A percentile compares a stretch with the other conserved stretches of the same genome.
phyloP scores from a whole-genome alignment of 2,888 invertebrate genomes.

The Nomada flava region DNA sequence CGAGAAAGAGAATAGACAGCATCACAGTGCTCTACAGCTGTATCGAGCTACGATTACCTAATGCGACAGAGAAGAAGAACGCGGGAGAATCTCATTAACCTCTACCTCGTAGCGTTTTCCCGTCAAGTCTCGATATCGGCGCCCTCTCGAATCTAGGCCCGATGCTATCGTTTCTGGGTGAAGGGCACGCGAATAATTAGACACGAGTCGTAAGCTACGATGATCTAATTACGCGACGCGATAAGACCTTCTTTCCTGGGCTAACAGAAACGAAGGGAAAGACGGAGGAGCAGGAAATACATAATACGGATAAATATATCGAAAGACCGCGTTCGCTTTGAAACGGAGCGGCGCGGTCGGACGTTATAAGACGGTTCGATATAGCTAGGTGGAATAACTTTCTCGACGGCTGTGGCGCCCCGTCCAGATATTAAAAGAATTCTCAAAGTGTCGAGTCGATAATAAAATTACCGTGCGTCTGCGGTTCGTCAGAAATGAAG shows the following conservation, averaged over 20 bases:
- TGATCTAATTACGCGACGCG: conserved; percentile 12
- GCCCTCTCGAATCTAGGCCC: conserved; percentile 7
- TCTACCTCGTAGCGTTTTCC: conserved; percentile 20
- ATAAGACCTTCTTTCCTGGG: neutral
- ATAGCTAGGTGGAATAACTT: conserved; percentile 20
- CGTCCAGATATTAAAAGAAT: conserved; percentile 37
- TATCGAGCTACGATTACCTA: conserved; percentile 53
- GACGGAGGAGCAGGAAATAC: conserved; percentile 1
- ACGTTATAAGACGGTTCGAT: conserved; percentile 15
- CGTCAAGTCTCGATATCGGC: conserved; percentile 30
- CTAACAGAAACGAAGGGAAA: neutral
- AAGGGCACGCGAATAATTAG: conserved; percentile 56
- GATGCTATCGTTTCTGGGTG: conserved; percentile 62
- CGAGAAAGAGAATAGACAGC: conserved; percentile 56
- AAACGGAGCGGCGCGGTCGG: conserved; percentile 1
- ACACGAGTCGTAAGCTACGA: conserved; percentile 7
- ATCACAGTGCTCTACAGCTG: conserved; percentile 38
- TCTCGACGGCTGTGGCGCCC: neutral
- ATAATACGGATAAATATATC: conserved; percentile 24
- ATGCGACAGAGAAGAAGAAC: conserved; percentile 41
- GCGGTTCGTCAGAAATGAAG: conserved; percentile 38
- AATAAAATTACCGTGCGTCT: conserved; percentile 46
- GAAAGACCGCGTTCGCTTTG: conserved; percentile 20
- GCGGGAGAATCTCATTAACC: conserved; percentile 39
- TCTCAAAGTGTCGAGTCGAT: conserved; percentile 29